A percentile compares a stretch with the other conserved stretches of the same genome.
phyloP scores from a whole-genome alignment of 2,113 vertebrate genomes.

The Dendrocopos noguchii region DNA sequence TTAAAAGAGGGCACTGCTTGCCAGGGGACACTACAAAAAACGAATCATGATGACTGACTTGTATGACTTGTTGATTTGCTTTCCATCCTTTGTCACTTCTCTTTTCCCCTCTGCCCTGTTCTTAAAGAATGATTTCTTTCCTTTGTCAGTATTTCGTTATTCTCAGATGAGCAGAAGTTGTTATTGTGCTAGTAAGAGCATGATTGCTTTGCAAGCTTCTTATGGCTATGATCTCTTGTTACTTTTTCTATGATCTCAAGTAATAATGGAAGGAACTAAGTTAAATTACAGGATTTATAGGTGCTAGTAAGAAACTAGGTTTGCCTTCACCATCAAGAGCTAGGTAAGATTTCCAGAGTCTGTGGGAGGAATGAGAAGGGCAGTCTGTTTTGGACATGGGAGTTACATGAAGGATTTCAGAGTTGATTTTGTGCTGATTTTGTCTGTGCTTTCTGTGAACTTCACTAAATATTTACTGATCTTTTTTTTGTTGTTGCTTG shows the following conservation, averaged over 20 bases:
- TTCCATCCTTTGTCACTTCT: not conserved
- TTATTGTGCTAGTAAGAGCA: not conserved
- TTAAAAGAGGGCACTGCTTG: not conserved
- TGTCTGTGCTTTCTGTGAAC: not conserved
- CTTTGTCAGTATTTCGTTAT: not conserved
- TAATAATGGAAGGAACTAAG: not conserved
- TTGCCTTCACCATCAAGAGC: not conserved
- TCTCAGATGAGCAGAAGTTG: not conserved
- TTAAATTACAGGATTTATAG: not conserved
- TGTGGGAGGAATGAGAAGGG: not conserved
- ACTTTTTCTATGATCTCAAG: not conserved
- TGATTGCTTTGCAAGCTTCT: not conserved
- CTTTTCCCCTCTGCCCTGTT: rapidly evolving
- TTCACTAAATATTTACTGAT: not conserved
- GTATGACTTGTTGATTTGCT: not conserved
- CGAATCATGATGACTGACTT: not conserved
- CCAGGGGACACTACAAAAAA: not conserved
- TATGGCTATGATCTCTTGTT: not conserved
- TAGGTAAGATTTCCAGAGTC: not conserved
- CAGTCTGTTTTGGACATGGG: not conserved
- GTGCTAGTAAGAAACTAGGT: not conserved
- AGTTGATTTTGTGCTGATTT: not conserved
- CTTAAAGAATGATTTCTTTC: not conserved
- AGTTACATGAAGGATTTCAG: not conserved
- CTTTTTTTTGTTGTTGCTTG: too few species aligned